These are phyloP conservation scores for Cosmopolites sordidus DNA, from an alignment of 2,888 invertebrate species.

Conservation along the genomic window DNA sequence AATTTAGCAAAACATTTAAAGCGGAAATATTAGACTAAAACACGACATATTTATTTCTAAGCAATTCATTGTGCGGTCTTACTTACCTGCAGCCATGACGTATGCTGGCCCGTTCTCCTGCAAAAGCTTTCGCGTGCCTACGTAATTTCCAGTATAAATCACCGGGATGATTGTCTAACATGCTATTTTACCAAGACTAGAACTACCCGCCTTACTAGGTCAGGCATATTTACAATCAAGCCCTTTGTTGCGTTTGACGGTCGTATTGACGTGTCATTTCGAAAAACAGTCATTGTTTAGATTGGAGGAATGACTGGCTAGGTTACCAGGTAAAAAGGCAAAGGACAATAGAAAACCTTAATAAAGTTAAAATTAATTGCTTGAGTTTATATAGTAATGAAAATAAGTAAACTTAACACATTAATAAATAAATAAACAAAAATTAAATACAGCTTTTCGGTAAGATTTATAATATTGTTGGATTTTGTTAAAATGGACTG, in stretches of 20 bases:
- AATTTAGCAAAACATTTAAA: too few relatives aligned
- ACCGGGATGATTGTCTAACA: not conserved
- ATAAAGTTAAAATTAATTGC: too few relatives aligned
- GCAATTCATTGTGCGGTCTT: not conserved
- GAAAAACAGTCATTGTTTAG: too few relatives aligned
- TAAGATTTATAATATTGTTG: too few relatives aligned
- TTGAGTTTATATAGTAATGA: too few relatives aligned
- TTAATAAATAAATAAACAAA: too few relatives aligned
- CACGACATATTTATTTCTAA: constrained; percentile 1
- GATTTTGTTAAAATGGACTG: too few relatives aligned
- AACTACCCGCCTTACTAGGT: not conserved
- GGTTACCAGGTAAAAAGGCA: too few relatives aligned
- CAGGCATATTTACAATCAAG: not conserved
- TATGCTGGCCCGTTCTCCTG: not conserved
- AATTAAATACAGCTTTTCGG: too few relatives aligned
- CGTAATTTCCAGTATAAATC: not conserved
- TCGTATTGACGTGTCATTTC: not conserved
- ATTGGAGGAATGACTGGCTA: too few relatives aligned
- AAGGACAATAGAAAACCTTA: too few relatives aligned
- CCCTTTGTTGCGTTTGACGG: not conserved
- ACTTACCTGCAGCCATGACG: constrained; percentile 25
- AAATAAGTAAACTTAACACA: too few relatives aligned
- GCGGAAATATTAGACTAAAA: not conserved
- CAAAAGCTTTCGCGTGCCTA: not conserved
- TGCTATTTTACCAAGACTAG: not conserved